Conservation (phyloP, 2,113 vertebrate genomes). For the Platycercus adscitus region DNA sequence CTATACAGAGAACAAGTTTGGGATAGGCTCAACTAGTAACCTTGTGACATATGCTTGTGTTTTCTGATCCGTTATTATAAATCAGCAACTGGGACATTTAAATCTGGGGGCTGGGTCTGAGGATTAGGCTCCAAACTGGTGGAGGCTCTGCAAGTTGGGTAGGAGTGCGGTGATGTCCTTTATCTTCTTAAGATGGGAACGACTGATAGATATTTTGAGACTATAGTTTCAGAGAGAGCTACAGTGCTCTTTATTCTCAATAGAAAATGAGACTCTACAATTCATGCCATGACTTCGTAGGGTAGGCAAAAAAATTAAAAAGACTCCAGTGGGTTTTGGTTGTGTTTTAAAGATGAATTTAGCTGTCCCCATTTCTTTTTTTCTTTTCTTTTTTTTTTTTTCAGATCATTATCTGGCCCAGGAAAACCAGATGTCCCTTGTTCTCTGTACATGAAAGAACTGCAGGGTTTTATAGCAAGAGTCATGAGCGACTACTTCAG, state of each 20-base stretch:
- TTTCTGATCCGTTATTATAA: neutral
- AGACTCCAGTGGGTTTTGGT: neutral
- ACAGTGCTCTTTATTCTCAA: neutral
- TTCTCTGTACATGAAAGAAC: slow-evolving; percentile 97
- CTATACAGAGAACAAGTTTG: neutral
- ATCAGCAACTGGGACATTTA: neutral
- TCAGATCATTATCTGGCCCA: slow-evolving; percentile 81
- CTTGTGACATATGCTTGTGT: neutral
- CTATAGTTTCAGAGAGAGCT: neutral
- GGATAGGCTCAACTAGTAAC: neutral
- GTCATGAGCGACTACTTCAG: slow-evolving; percentile 94
- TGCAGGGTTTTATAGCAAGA: slow-evolving; percentile 93
- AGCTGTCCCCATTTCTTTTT: neutral
- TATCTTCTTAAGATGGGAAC: neutral
- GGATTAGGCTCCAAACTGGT: neutral
- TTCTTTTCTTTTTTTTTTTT: neutral
- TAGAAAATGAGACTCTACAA: slow-evolving; percentile 17
- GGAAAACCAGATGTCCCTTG: slow-evolving; percentile 90
- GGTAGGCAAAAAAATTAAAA: neutral
- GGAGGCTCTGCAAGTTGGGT: neutral
- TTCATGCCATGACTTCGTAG: neutral
- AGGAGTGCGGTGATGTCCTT: neutral
- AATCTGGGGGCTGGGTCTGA: neutral
- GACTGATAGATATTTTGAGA: neutral
- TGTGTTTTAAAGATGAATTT: slow-evolving; percentile 36